Percentiles rank a stretch among this genome's conserved stretches.
Evolutionary conservation across 2,888 invertebrate species (phyloP).

Genomic region (Cephus spinipes): DNA sequence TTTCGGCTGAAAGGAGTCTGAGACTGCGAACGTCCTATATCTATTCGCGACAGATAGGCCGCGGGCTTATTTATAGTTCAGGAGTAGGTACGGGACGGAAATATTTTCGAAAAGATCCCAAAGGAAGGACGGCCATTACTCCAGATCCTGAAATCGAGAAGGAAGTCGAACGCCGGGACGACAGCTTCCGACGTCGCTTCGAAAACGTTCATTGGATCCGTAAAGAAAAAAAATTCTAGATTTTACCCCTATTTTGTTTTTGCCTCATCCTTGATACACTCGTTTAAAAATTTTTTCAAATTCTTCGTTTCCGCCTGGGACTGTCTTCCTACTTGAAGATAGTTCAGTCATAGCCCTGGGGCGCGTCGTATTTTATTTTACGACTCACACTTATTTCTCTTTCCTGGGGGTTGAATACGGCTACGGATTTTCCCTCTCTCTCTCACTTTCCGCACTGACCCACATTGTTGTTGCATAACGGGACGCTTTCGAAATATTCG

Average conservation of each 20-base stretch:
- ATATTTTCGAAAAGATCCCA: not conserved
- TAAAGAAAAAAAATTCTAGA: not conserved
- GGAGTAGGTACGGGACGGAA: not conserved
- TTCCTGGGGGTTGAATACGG: constrained; percentile 39
- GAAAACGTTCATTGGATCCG: not conserved
- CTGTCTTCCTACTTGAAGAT: not conserved
- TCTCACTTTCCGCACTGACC: constrained; percentile 44
- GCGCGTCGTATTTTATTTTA: constrained; percentile 50
- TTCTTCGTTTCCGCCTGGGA: not conserved
- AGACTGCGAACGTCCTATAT: not conserved
- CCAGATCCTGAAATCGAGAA: not conserved
- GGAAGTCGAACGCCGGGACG: not conserved
- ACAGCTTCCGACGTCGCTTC: not conserved
- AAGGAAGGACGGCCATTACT: not conserved
- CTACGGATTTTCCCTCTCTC: constrained; percentile 19
- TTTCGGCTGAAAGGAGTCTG: constrained; percentile 2
- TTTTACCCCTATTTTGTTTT: not conserved
- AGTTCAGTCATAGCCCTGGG: not conserved
- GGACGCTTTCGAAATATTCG: constrained; percentile 52
- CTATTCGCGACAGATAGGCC: constrained; percentile 1
- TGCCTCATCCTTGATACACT: not conserved
- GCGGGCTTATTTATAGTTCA: not conserved
- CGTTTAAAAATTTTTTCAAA: not conserved
- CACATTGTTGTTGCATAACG: constrained; percentile 59
- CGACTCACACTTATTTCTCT: constrained; percentile 54